Percentiles rank a stretch among this genome's conserved stretches.
phyloP scores from a whole-genome alignment of 37 sponge, comb jelly and placozoan species.

The Lycopodina hypogea region DNA sequence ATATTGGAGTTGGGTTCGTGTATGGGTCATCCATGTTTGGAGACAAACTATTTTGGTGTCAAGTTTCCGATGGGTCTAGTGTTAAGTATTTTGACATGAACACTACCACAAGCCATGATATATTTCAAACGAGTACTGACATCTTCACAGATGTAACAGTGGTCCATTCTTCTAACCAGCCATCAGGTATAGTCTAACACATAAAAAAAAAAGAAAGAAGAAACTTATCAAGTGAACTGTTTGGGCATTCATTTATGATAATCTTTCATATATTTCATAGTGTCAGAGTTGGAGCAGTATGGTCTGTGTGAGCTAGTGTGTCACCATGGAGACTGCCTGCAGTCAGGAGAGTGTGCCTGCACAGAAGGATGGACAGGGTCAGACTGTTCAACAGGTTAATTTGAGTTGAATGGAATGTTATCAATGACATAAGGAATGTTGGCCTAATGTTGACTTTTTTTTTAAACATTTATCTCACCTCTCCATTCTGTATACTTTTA shows the following conservation, averaged over 20 bases:
- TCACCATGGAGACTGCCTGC: slow-evolving; percentile 23
- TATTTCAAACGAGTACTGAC: not conserved
- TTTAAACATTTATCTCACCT: no score
- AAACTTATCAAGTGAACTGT: no score
- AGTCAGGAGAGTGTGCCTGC: slow-evolving; percentile 20
- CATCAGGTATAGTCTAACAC: slow-evolving; percentile 19
- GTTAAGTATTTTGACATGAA: not conserved
- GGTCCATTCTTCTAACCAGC: slow-evolving; percentile 13
- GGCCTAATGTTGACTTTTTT: no score
- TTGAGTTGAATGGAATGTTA: no score
- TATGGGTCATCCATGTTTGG: slow-evolving; percentile 3
- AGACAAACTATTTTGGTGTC: not conserved
- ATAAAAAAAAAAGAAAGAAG: no score
- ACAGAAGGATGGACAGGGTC: slow-evolving; percentile 16
- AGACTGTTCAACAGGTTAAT: slow-evolving; percentile 1
- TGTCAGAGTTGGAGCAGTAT: not conserved
- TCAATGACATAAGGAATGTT: no score
- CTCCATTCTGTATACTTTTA: no score
- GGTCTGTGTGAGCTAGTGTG: not conserved
- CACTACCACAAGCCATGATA: not conserved
- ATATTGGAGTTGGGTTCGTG: not conserved
- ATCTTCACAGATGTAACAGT: not conserved
- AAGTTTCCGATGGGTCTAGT: not conserved
- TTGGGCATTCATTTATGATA: no score
- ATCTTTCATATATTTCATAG: not conserved